Conservation (phyloP, 2,888 invertebrate species). For the Corythucha ciliata region DNA sequence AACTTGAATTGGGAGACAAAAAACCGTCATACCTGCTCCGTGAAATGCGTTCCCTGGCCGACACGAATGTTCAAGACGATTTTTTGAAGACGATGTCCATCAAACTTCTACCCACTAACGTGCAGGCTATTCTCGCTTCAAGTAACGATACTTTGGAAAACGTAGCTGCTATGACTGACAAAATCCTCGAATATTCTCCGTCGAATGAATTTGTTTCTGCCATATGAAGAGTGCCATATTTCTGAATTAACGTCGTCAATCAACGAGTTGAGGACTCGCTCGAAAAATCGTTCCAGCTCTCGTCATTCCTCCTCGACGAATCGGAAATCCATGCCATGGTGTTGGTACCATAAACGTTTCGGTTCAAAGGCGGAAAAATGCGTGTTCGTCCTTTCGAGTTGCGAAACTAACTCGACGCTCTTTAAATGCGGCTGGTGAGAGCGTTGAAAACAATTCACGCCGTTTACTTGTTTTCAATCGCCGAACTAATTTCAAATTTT, state of each 20-base stretch:
- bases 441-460: conserved; percentile 1
- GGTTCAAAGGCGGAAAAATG: too few species aligned
- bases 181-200: conserved; percentile 10
- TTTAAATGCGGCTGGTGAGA: conserved; percentile 3
- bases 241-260: too few species aligned
- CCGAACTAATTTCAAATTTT: conserved; percentile 15
- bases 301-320: too few species aligned
- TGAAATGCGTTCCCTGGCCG: conserved; percentile 15
- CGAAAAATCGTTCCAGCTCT: too few species aligned
- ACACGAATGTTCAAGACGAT: conserved; percentile 2
- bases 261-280: too few species aligned
- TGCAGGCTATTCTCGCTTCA: conserved; percentile 5
- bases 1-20: conserved; percentile 11
- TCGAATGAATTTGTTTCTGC: too few species aligned
- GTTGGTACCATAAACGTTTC: too few species aligned
- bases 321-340: too few species aligned
- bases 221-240: too few species aligned
- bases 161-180: conserved; percentile 9
- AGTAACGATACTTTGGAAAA: conserved; percentile 2
- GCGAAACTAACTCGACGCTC: conserved; percentile 17
- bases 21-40: conserved; percentile 16
- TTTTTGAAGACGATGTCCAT: conserved; percentile 13
- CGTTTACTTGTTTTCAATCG: conserved; percentile 18
- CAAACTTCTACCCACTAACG: conserved; percentile 1
- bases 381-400: too few species aligned